Percentiles rank a stretch among this genome's conserved stretches.
phyloP scores from a whole-genome alignment of 1,140 invertebrate species.

The Heliconius nattereri region DNA sequence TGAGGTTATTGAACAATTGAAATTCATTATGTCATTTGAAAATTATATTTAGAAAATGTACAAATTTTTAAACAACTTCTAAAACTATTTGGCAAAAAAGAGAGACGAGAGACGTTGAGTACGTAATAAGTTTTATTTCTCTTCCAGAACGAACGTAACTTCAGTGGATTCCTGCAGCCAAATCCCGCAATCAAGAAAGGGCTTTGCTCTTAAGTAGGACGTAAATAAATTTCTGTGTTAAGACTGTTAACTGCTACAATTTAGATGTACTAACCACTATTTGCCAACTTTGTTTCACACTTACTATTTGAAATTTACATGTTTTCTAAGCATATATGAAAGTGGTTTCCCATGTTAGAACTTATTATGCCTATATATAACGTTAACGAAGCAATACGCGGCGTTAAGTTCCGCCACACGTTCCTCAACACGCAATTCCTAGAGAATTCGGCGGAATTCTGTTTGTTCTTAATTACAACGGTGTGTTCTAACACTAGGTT shows the following conservation, averaged over 20 bases:
- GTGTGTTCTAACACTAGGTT: no score
- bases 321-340: background rate
- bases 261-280: background rate
- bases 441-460: no score
- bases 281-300: constrained; percentile 7
- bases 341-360: no score
- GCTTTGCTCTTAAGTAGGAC: constrained; percentile 30
- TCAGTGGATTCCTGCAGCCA: constrained; percentile 25
- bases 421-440: no score
- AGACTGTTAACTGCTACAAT: constrained; percentile 23
- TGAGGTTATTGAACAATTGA: no score
- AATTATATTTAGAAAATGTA: no score
- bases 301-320: constrained; percentile 7
- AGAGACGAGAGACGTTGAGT: background rate
- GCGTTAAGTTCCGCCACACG: no score
- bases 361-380: no score
- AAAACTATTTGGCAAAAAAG: background rate
- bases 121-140: constrained; percentile 19
- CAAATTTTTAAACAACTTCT: no score
- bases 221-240: constrained; percentile 27
- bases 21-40: no score
- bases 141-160: constrained; percentile 24
- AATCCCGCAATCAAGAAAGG: constrained; percentile 35
- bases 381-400: no score
- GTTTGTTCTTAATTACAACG: no score